Base-by-base conservation (phyloP, 2,797 vertebrate genomes). In the Hydrocynus forskahlii region DNA sequence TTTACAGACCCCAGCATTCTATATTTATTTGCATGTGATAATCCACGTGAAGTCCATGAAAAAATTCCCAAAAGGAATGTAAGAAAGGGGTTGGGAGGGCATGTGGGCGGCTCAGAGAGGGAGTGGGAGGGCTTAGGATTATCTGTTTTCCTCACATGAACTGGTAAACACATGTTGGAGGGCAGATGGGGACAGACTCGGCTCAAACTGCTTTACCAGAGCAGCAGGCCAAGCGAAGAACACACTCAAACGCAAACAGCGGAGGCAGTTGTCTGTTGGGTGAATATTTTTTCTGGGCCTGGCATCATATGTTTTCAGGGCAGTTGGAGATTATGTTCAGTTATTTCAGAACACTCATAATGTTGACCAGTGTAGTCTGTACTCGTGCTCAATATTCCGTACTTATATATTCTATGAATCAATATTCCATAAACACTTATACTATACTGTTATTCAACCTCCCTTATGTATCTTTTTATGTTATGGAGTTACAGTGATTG, bases 131-230 rank as follows among this genome's bases (percentile, higher is more conserved):
- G 55, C 21, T 75, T 60, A 52, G 69, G 60, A 71, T 82, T 73
- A 79, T 57, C 80, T 50, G 52, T 66, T 43, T 81, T 55, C 80
- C 80, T 82, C 16, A 25, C 19, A 75, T 78, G 75, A 78, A 74
- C 81, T 75, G 29, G 69, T 75, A 81, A 80, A 83, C 75, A 25
- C 25, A 35, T 73, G 75, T 21, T 21, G 23, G 59, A 67, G 84
- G 59, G 76, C 72, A 81, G 59, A 66, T 55, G 29, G 67, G 81
- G 59, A 75, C 68, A 48, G 35, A 16, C 67, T 73, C 45, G 67
- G 48, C 14, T 75, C 48, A 4, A 59, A 17, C 21, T 59, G 48
- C 50, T 68, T 45, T 67, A 74, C 60, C n/a, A 67, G 62, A 67
- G 38, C 52, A 40, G 38, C 40, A 68, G 63, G 60, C 71, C 25